A percentile compares a stretch with the other conserved stretches of the same genome.
These are phyloP conservation scores for Emydura subglobosa DNA, from an alignment of 2,113 vertebrate species.

Conservation along the genomic window DNA sequence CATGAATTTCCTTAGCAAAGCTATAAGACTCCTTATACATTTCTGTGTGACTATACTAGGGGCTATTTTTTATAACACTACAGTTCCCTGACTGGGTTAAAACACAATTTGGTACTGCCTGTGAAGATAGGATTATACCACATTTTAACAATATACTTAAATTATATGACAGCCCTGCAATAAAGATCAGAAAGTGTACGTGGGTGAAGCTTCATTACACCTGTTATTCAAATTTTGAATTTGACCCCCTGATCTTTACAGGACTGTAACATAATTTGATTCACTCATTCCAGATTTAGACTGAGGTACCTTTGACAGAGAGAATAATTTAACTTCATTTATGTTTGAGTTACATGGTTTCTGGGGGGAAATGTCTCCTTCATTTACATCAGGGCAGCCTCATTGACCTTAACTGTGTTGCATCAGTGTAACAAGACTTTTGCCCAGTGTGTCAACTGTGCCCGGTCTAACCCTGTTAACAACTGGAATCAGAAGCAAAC, in stretches of 20 bases:
- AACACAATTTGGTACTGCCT: background rate
- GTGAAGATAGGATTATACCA: background rate
- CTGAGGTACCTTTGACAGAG: conserved; percentile 12
- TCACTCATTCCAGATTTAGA: conserved; percentile 44
- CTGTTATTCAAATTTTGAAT: conserved; percentile 32
- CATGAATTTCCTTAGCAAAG: background rate
- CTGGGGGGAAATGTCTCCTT: conserved; percentile 14
- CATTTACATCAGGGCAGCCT: conserved; percentile 11
- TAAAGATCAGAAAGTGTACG: background rate
- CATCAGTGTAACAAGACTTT: background rate
- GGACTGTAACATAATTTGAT: conserved; percentile 50
- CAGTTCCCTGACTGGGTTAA: background rate
- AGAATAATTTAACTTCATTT: conserved; percentile 36
- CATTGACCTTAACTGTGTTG: background rate
- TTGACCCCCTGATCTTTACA: conserved; percentile 55
- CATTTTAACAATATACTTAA: background rate
- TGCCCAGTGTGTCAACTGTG: background rate
- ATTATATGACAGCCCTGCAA: background rate
- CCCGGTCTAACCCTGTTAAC: conserved; percentile 30
- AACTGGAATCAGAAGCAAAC: conserved; percentile 52
- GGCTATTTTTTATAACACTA: background rate
- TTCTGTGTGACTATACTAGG: fast-evolving
- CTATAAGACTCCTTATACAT: background rate
- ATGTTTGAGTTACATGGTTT: conserved; percentile 11
- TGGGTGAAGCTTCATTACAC: conserved; percentile 54